A percentile compares a stretch with the other conserved stretches of the same genome.
Evolutionary conservation across 2,113 vertebrate species (phyloP).

Genomic region (Numida meleagris): DNA sequence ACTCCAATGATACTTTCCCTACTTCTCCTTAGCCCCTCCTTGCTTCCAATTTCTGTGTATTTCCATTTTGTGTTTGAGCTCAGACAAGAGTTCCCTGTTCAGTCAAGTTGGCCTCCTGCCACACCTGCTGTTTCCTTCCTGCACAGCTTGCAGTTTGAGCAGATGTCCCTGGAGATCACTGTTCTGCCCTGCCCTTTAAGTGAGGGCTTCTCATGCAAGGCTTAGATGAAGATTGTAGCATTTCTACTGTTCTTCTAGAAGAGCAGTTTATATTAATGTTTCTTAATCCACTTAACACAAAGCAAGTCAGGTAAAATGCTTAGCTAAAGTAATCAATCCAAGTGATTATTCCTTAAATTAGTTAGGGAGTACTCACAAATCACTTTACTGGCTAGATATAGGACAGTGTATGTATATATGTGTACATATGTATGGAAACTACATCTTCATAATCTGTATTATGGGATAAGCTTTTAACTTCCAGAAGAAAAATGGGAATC

Average conservation of each 20-base stretch:
- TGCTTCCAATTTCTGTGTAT: neutral
- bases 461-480: neutral
- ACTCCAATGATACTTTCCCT: neutral
- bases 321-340: neutral
- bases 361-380: neutral
- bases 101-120: neutral
- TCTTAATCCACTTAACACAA: conserved; percentile 19
- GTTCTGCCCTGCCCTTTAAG: neutral
- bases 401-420: neutral
- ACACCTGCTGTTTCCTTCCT: conserved; percentile 56
- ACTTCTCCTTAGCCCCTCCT: neutral
- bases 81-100: neutral
- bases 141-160: neutral
- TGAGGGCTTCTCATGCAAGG: neutral
- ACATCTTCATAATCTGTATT: neutral
- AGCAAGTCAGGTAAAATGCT: neutral
- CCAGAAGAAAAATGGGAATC: neutral
- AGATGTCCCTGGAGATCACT: neutral
- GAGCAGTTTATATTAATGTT: conserved; percentile 12
- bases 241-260: neutral
- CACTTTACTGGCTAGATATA: neutral
- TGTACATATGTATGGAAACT: neutral
- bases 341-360: neutral
- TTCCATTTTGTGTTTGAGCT: neutral
- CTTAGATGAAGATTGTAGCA: neutral